These are phyloP conservation scores for Antennarius maculatus DNA, from an alignment of 2,797 vertebrate genomes.

Conservation along the genomic window DNA sequence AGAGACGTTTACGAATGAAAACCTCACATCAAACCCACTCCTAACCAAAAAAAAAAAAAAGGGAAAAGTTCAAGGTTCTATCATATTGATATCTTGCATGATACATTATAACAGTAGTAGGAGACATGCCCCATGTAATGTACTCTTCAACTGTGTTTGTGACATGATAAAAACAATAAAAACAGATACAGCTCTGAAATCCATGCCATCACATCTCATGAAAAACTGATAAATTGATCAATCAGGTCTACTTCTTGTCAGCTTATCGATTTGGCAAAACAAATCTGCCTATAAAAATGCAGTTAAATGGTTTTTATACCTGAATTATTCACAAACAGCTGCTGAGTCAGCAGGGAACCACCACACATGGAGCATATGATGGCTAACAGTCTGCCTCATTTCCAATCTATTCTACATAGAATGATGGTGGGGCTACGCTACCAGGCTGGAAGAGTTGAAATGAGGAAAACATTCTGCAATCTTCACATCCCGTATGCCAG, in stretches of 20 bases:
- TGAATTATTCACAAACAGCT: conserved; percentile 64
- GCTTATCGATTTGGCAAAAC: conserved; percentile 35
- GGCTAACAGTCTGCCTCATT: conserved; percentile 42
- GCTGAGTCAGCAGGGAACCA: conserved; percentile 43
- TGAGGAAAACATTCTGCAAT: background rate
- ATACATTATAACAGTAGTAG: conserved; percentile 6
- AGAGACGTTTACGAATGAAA: conserved; percentile 11
- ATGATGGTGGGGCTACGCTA: background rate
- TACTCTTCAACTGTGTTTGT: conserved; percentile 1
- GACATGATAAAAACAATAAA: background rate
- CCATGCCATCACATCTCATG: conserved; percentile 19
- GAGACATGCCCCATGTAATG: conserved; percentile 3
- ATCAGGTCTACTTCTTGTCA: conserved; percentile 41
- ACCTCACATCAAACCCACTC: conserved; percentile 11
- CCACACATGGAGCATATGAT: conserved; percentile 29
- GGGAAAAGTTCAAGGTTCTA: background rate
- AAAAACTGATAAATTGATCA: conserved; percentile 10
- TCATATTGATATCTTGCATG: conserved; percentile 9
- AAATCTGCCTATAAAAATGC: conserved; percentile 45
- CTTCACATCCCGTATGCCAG: background rate
- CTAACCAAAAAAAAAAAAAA: conserved; percentile 9
- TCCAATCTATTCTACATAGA: conserved; percentile 11
- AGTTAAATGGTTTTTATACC: conserved; percentile 44
- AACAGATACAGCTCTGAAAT: conserved; percentile 10
- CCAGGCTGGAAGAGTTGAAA: conserved; percentile 1